phyloP scores from a whole-genome alignment of 2,797 vertebrate genomes.

The Menidia menidia region DNA sequence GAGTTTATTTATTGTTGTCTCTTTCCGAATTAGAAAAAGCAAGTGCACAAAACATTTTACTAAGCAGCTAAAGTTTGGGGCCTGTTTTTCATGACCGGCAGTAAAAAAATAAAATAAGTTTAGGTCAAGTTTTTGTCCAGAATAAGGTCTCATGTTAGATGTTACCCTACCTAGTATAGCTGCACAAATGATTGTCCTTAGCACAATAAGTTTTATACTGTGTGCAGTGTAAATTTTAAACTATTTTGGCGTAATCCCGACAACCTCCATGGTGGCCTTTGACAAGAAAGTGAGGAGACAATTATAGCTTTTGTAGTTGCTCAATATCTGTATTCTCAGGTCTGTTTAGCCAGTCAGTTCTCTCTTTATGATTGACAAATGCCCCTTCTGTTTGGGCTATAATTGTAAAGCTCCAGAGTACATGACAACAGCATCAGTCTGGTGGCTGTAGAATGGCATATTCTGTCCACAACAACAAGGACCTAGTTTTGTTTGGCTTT shows the following conservation, averaged over 20 bases:
- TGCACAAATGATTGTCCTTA: background rate
- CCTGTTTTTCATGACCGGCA: background rate
- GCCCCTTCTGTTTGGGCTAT: slow-evolving; percentile 70
- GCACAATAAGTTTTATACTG: background rate
- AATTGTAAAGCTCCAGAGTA: slow-evolving; percentile 69
- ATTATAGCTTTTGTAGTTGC: slow-evolving; percentile 40
- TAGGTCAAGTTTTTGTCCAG: background rate
- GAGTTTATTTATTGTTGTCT: background rate
- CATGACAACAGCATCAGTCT: slow-evolving; percentile 76
- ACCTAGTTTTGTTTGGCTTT: slow-evolving; percentile 80
- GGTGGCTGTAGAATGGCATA: slow-evolving; percentile 72
- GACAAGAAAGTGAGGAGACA: slow-evolving; percentile 37
- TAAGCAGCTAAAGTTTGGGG: background rate
- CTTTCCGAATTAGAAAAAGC: background rate
- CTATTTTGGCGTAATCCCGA: background rate
- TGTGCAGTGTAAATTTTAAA: slow-evolving; percentile 4
- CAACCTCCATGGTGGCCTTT: slow-evolving; percentile 23
- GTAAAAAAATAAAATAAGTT: background rate
- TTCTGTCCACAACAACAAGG: slow-evolving; percentile 80
- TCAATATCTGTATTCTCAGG: slow-evolving; percentile 32
- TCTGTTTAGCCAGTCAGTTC: slow-evolving; percentile 48
- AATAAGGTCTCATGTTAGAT: background rate
- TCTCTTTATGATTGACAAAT: slow-evolving; percentile 76
- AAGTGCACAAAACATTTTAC: background rate
- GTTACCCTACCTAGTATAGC: background rate